Evolutionary conservation across 2,888 invertebrate genomes (phyloP).

Genomic region (Cylloceria caligata): DNA sequence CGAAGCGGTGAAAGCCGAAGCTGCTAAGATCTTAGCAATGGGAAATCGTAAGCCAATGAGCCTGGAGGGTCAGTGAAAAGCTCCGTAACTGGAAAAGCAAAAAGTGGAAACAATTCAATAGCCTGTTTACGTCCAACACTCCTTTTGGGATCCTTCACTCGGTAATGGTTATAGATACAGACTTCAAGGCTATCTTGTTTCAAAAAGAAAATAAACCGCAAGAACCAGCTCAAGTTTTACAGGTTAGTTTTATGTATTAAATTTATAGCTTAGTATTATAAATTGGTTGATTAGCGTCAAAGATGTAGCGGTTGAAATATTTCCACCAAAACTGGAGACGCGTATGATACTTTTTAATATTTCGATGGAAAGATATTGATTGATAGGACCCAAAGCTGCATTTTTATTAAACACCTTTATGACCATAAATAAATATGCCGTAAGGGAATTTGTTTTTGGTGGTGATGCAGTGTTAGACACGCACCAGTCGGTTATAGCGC

Average conservation of each 20-base stretch:
- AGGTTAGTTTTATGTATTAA: no score
- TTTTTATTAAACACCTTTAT: slow-evolving; percentile 29
- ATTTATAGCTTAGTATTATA: no score
- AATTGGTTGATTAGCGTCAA: background rate
- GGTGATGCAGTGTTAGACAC: slow-evolving; percentile 9
- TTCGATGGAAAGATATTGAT: background rate
- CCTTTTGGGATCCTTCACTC: background rate
- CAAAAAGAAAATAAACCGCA: background rate
- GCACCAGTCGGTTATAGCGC: slow-evolving; percentile 8
- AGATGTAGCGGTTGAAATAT: background rate
- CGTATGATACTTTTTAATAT: no score
- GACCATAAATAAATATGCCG: slow-evolving; percentile 25
- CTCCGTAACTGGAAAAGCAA: slow-evolving; percentile 30
- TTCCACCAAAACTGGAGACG: background rate
- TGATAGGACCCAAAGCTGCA: background rate
- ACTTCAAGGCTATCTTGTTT: background rate
- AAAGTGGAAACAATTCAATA: slow-evolving; percentile 50
- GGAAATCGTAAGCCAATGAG: slow-evolving; percentile 40
- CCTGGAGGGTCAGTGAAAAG: slow-evolving; percentile 41
- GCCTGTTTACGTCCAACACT: slow-evolving; percentile 17
- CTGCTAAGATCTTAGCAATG: slow-evolving; percentile 47
- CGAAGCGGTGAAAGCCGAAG: slow-evolving; percentile 59
- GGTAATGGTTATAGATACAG: background rate
- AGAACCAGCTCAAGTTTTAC: no score
- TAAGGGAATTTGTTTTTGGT: slow-evolving; percentile 57